These are phyloP conservation scores for Sterrhoptilus dennistouni DNA, from an alignment of 2,113 vertebrate genomes.

Conservation along the genomic window DNA sequence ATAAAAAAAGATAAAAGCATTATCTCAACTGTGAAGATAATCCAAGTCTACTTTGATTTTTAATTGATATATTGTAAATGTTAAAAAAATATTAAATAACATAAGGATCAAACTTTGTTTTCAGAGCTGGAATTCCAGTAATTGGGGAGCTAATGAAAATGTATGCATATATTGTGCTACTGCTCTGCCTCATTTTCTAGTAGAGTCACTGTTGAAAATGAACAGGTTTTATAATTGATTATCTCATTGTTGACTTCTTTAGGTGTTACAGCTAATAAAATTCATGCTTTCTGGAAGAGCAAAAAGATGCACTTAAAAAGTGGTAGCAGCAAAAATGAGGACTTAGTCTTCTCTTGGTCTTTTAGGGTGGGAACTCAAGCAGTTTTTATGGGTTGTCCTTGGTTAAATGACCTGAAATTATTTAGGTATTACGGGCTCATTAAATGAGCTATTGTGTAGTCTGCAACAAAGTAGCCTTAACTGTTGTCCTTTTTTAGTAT, in stretches of 20 bases:
- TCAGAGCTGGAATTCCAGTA: not conserved
- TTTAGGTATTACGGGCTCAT: not conserved
- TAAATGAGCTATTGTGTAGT: not conserved
- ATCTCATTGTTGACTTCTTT: not conserved
- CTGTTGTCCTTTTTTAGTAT: not conserved
- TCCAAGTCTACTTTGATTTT: not conserved
- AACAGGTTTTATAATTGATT: not conserved
- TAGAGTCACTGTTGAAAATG: not conserved
- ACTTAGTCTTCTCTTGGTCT: not conserved
- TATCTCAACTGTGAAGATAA: not conserved
- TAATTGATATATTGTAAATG: not conserved
- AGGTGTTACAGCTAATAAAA: not conserved
- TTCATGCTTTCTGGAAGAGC: not conserved
- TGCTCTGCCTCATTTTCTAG: not conserved
- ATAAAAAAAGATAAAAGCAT: not conserved
- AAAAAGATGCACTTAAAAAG: not conserved
- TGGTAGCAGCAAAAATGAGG: not conserved
- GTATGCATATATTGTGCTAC: not conserved
- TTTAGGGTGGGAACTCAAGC: not conserved
- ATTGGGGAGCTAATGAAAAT: not conserved
- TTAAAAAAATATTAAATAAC: not conserved
- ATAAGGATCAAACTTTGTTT: not conserved
- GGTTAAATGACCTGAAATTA: not conserved
- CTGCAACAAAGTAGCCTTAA: not conserved
- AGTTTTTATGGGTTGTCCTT: not conserved